Evolutionary conservation across 2,888 invertebrate species (phyloP), one percentile per base, ranked within the genome.

Genomic region (Rhopalosiphum nymphaeae): DNA sequence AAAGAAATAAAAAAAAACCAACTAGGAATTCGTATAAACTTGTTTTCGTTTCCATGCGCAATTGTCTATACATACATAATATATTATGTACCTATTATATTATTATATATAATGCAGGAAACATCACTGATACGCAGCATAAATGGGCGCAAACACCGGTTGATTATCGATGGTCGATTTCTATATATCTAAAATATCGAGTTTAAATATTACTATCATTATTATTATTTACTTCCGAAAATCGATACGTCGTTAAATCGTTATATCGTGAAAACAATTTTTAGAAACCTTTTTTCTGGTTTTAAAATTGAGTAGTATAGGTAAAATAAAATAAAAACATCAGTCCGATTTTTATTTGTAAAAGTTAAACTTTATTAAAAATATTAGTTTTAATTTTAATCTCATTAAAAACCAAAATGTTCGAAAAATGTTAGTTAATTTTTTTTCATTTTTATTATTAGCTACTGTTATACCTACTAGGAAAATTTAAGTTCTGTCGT

Each of bases 161-260:
- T 78, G 78, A 78, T 78, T 78, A 78, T 78, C 36, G 78, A 78
- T 36, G 78, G 36, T 78, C 78, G 36, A 78, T 78, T 78, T 78
- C 78, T 78, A 36, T 78, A 36, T 42, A 36, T 36, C 36, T 78
- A 78, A 36, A 78, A 78, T 67, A 78, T 78, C 11, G 78, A 78
- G 21, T 78, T 36, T 7, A 78, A 78, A 4, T n/a, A 67, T 9
- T 78, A 67, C 13, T 67, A 67, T 67, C 16, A n/a, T 61, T 29
- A 78, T 78, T 78, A n/a, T 78, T 36, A 36, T 78, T 36, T 53
- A 16, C 21, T 78, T 25, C 36, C 21, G 21, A 78, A 36, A 78
- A 78, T 36, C 78, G 9, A 78, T 5, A 11, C 16, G 21, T 36
- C 36, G 7, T 36, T 42, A 78, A 0, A 9, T n/a, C n/a, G 21